A percentile compares a stretch with the other conserved stretches of the same genome.
Evolutionary conservation across 2,797 vertebrate genomes (phyloP).

Genomic region (Typhlichthys eigenmanni): DNA sequence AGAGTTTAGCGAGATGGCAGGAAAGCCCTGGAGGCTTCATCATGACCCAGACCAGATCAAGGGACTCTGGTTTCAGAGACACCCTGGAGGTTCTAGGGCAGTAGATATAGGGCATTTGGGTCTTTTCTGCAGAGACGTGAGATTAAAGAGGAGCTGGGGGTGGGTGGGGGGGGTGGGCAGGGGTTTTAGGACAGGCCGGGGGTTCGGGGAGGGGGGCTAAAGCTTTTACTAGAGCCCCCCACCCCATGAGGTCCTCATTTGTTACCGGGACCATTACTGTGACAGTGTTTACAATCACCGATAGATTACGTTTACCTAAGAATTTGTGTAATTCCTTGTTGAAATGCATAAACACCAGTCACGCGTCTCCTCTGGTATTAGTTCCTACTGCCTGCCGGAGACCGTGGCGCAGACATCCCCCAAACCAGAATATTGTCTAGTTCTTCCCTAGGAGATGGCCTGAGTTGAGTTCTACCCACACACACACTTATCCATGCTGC

Average conservation of each 20-base stretch:
- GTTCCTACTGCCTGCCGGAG: constrained; percentile 38
- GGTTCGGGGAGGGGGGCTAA: background rate
- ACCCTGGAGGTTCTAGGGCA: constrained; percentile 7
- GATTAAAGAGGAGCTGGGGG: constrained; percentile 7
- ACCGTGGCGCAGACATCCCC: background rate
- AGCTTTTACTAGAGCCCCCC: constrained; percentile 51
- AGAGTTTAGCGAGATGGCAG: constrained; percentile 38
- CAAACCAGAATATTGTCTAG: constrained; percentile 5
- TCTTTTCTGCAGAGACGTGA: constrained; percentile 11
- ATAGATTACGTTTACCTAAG: constrained; percentile 76
- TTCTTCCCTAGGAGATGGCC: background rate
- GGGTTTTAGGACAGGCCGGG: background rate
- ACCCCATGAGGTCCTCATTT: constrained; percentile 73
- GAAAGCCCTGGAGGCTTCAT: constrained; percentile 40
- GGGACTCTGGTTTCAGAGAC: background rate
- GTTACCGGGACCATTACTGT: constrained; percentile 73
- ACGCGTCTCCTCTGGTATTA: constrained; percentile 49
- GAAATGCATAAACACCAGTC: constrained; percentile 63
- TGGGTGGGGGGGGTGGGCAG: background rate
- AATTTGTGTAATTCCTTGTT: constrained; percentile 71
- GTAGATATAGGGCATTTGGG: constrained; percentile 11
- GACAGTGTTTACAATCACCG: constrained; percentile 77
- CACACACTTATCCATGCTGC: constrained; percentile 6
- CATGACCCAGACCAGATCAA: constrained; percentile 21
- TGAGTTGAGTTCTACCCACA: too few relatives aligned